These are phyloP conservation scores for Vireo altiloquus DNA, from an alignment of 2,113 vertebrate species.

Conservation along the genomic window DNA sequence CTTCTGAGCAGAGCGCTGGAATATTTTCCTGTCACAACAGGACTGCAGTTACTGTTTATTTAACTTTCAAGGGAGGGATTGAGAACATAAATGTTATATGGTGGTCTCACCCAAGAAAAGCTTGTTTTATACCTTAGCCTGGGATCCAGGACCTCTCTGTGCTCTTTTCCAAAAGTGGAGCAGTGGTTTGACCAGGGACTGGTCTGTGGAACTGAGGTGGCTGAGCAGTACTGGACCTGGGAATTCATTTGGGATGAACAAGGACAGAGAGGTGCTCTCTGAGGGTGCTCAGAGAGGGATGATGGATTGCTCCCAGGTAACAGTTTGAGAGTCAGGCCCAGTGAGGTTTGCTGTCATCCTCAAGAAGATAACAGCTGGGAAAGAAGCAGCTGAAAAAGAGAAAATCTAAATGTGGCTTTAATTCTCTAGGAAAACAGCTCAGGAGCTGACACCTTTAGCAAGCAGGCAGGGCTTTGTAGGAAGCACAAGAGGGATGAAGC, in stretches of 20 bases:
- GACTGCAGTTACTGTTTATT: background rate
- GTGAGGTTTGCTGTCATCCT: background rate
- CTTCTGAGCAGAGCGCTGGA: background rate
- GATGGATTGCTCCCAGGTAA: background rate
- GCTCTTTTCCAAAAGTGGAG: background rate
- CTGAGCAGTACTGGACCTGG: background rate
- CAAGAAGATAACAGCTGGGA: background rate
- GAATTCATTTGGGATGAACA: background rate
- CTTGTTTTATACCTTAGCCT: background rate
- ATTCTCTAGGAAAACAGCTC: background rate
- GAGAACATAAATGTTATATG: background rate
- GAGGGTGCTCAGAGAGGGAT: background rate
- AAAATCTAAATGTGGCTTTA: background rate
- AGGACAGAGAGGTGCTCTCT: rapidly evolving
- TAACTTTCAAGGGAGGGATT: background rate
- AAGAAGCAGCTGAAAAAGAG: background rate
- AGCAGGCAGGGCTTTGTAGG: background rate
- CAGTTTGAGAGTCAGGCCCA: background rate
- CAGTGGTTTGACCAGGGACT: background rate
- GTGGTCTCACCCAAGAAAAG: background rate
- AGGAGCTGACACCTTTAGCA: background rate
- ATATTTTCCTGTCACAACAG: background rate
- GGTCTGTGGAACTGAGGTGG: background rate
- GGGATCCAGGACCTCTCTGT: background rate
- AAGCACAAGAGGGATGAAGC: background rate